Evolutionary conservation across 2,888 invertebrate genomes (phyloP), one percentile per base, ranked within the genome.

Genomic region (Brachyptera putata): DNA sequence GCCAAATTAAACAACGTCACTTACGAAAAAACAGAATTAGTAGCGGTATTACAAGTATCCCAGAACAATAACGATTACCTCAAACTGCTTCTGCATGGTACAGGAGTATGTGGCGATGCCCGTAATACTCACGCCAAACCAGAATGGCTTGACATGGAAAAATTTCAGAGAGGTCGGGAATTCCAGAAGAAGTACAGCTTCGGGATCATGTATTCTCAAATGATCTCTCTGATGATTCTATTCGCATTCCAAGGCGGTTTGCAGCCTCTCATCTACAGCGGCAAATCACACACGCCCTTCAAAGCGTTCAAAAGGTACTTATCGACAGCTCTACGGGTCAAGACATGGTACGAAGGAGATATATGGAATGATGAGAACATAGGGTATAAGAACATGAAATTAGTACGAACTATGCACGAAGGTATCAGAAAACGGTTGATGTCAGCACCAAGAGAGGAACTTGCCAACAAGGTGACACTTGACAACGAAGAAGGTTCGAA

Each of bases 301-400:
- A 74, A 74, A n/a, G 63, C 64, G 14, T 64, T 63, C 61, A 49
- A 49, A 13, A 39, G 64, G 39, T 82, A 81, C 65, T 58, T 80
- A 9, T 72, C 75, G 9, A 81, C 82, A 0, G 68, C 71, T 0
- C 59, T 68, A 0, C 75, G 79, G 56, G 68, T 80, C 0, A 69
- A 71, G 13, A 72, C 73, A 9, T 83, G 82, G 83, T 79, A 76
- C 66, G 73, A 70, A 26, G 74, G 74, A 4, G 76, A 81, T 68
- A 71, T 79, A 1, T 81, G 76, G 76, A 71, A 74, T 7, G 65
- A 70, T 14, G 71, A 71, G 1, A 76, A 75, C 9, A 62, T 65
- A 1, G 79, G 77, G 0, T 70, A 76, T 62, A 72, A 71, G 30
- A 79, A 79, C 25, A 70, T 81, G 1, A 66, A 69, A 36, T 55